Evolutionary conservation across 2,797 vertebrate species (phyloP).

Genomic region (Dromococcyx pavoninus): DNA sequence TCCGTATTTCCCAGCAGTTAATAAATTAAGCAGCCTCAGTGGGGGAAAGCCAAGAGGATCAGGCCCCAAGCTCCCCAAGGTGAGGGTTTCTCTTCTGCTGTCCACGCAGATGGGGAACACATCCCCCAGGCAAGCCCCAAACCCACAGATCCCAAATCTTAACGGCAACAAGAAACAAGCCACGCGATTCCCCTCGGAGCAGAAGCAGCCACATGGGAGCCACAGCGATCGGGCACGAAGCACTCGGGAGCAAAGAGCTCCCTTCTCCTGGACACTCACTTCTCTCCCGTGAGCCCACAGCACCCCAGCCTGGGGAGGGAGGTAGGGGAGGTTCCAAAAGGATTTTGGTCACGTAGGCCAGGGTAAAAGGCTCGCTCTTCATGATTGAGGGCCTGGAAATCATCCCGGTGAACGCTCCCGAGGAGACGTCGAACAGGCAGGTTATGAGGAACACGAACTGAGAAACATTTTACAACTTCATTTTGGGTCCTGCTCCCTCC

Average conservation of each 20-base stretch:
- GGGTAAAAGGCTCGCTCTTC: not conserved
- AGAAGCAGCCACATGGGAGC: not conserved
- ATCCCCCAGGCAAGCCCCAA: not conserved
- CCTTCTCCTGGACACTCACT: not conserved
- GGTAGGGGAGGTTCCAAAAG: not conserved
- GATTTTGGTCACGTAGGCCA: not conserved
- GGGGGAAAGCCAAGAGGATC: not conserved
- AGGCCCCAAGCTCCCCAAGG: not conserved
- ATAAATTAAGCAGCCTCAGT: conserved; percentile 65
- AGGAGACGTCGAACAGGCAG: not conserved
- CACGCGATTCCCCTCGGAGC: not conserved
- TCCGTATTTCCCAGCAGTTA: conserved; percentile 21
- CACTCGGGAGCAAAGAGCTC: not conserved
- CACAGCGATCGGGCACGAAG: not conserved
- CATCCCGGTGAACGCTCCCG: fast-evolving
- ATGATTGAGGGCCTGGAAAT: not conserved
- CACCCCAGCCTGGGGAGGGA: not conserved
- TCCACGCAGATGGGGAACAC: not conserved
- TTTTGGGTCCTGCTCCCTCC: not conserved
- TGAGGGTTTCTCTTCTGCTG: not conserved
- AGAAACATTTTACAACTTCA: not conserved
- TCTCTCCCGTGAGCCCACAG: fast-evolving
- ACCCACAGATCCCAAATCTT: not conserved
- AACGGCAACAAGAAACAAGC: not conserved
- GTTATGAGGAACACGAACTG: not conserved